Percentiles rank a stretch among this genome's conserved stretches.
phyloP scores from a whole-genome alignment of 2,797 vertebrate genomes.

The Etheostoma perlongum region DNA sequence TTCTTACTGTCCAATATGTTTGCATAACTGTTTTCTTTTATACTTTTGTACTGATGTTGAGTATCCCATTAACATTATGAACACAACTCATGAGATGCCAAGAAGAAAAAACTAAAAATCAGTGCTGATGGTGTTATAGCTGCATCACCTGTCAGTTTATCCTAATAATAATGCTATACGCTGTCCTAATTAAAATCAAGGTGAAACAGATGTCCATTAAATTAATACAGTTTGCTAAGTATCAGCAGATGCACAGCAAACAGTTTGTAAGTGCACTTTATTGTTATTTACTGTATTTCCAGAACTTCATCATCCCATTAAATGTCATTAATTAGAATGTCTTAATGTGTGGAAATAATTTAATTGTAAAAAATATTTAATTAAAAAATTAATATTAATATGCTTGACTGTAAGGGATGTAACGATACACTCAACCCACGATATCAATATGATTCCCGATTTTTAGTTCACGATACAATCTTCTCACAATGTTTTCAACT shows the following conservation, averaged over 20 bases:
- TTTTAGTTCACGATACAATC: too few relatives aligned
- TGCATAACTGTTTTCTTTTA: too few relatives aligned
- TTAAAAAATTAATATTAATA: neutral
- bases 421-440: too few relatives aligned
- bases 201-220: neutral
- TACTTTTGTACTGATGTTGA: too few relatives aligned
- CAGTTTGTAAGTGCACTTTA: neutral
- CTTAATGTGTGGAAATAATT: neutral
- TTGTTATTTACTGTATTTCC: neutral
- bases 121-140: too few relatives aligned
- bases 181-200: neutral
- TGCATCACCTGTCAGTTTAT: neutral
- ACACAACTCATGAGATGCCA: too few relatives aligned
- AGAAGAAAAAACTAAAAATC: too few relatives aligned
- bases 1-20: too few relatives aligned
- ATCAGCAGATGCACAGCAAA: neutral
- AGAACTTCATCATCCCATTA: neutral
- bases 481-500: too few relatives aligned
- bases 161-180: neutral
- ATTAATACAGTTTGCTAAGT: neutral
- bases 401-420: neutral
- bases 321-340: neutral
- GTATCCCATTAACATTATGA: too few relatives aligned
- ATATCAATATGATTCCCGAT: too few relatives aligned
- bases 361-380: neutral